Evolutionary conservation across 53 echinoderm and acorn worm genomes (phyloP), one percentile per base, ranked within the genome.

Genomic region (Temnopleurus reevesii): DNA sequence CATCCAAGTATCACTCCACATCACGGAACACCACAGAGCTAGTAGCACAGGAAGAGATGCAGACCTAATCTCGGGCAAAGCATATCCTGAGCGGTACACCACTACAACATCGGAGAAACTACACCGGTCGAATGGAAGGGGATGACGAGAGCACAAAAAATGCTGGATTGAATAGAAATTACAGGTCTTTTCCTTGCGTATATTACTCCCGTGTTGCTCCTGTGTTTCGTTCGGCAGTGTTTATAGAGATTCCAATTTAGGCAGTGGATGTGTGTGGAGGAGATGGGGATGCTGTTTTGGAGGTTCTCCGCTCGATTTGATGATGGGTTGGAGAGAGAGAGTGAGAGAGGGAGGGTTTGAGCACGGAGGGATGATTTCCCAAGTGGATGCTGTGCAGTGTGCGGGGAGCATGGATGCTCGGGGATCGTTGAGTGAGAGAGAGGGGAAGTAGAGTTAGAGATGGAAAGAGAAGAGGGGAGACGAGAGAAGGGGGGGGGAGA

Each of bases 101-200:
- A 41, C 38, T 66, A 41, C 41, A 2, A 8, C 71, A 41, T n/a
- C 71, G 19, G 71, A 36, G 71, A 66, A 12, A 19, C 71, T 38
- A 38, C 18, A 66, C 71, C 71, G 21, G n/a, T 35, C 71, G 13
- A 3, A 36, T 36, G 38, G 7, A 66, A 66, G 71, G 71, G 36
- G 71, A 66, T 66, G 71, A 12, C 35, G 71, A 17, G 21, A 41
- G 2, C 18, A 55, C 1, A 55, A 21, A 66, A 66, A 41, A 66
- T 38, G 36, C 71, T 38, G 33, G 71, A 66, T 38, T 66, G 41
- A 66, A 66, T 66, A 66, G 41, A 49, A 66, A 66, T 66, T 41
- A 66, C n/a, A 66, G 71, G 36, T 66, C 71, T 35, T 66, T 41
- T n/a, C 21, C 38, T 38, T 21, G n/a, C 71, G 41, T n/a, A n/a